Evolutionary conservation across 2,888 invertebrate species (phyloP).

Genomic region (Chouioia cunea): DNA sequence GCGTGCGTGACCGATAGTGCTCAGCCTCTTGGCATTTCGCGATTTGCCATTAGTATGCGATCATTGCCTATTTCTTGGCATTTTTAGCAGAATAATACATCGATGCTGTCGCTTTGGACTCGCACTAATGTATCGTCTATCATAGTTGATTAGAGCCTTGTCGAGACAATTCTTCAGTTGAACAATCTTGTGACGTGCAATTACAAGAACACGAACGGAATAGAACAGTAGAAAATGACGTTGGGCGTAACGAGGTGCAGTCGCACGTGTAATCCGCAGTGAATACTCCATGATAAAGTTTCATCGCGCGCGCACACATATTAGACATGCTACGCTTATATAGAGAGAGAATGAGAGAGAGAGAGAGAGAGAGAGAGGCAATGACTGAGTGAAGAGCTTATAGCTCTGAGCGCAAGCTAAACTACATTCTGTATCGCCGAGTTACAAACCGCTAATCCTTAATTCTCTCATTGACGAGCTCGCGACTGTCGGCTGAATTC

Average conservation of each 20-base stretch:
- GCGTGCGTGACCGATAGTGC: conserved; percentile 17
- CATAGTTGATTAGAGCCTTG: too few relatives aligned
- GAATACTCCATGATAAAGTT: conserved; percentile 25
- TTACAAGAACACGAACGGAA: too few relatives aligned
- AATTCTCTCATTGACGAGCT: conserved; percentile 37
- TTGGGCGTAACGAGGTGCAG: conserved; percentile 1
- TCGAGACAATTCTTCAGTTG: too few relatives aligned
- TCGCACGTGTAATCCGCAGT: conserved; percentile 21
- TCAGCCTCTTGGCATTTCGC: neutral
- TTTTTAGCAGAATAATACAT: neutral
- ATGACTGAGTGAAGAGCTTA: conserved; percentile 4
- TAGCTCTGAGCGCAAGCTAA: neutral
- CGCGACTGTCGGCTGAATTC: conserved; percentile 19
- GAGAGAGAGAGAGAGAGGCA: conserved; percentile 1
- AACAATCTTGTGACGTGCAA: too few relatives aligned
- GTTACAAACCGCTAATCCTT: conserved; percentile 42
- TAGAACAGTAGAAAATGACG: too few relatives aligned
- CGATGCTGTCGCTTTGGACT: too few relatives aligned
- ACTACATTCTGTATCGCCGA: conserved; percentile 31
- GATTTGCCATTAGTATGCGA: neutral
- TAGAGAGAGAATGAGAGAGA: too few relatives aligned
- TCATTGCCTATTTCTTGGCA: too few relatives aligned
- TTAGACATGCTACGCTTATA: neutral
- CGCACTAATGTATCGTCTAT: too few relatives aligned
- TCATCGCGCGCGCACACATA: neutral